phyloP scores from a whole-genome alignment of 2,888 invertebrate species.

The Synanthedon tipuliformis region DNA sequence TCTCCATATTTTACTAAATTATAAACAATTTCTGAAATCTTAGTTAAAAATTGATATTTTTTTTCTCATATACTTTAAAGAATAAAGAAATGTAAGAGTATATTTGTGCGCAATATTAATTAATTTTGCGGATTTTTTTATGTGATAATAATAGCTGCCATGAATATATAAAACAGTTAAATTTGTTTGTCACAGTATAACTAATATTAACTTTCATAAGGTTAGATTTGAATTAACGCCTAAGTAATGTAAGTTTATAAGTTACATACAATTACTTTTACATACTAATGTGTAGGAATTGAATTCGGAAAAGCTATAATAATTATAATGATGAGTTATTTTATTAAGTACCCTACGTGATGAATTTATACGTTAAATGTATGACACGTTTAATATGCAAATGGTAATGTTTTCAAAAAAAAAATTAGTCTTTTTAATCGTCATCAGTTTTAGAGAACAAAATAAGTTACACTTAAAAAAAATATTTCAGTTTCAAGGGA shows the following conservation, averaged over 20 bases:
- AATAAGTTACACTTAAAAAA: neutral
- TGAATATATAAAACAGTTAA: conserved; percentile 5
- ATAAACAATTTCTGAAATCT: too few relatives aligned
- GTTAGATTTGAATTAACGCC: conserved; percentile 14
- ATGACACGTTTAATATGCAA: neutral
- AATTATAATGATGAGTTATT: conserved; percentile 14
- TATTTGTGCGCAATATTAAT: too few relatives aligned
- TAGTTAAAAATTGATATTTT: too few relatives aligned
- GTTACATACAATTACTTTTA: conserved; percentile 34
- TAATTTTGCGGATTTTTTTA: too few relatives aligned
- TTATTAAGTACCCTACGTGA: conserved; percentile 22
- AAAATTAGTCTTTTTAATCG: neutral
- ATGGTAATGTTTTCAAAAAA: conserved; percentile 1
- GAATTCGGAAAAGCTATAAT: conserved; percentile 19
- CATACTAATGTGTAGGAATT: conserved; percentile 35
- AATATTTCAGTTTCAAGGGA: conserved; percentile 1
- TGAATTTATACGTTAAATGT: conserved; percentile 5
- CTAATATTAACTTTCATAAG: conserved; percentile 11
- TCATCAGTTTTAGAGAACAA: neutral
- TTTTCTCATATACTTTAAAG: too few relatives aligned
- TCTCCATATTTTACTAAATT: too few relatives aligned
- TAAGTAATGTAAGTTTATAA: conserved; percentile 45
- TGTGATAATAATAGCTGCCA: conserved; percentile 7
- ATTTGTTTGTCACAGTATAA: conserved; percentile 33
- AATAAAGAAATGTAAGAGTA: too few relatives aligned